Evolutionary conservation across 2,888 invertebrate species (phyloP), one percentile per base, ranked within the genome.

Genomic region (Julus scandinavius): DNA sequence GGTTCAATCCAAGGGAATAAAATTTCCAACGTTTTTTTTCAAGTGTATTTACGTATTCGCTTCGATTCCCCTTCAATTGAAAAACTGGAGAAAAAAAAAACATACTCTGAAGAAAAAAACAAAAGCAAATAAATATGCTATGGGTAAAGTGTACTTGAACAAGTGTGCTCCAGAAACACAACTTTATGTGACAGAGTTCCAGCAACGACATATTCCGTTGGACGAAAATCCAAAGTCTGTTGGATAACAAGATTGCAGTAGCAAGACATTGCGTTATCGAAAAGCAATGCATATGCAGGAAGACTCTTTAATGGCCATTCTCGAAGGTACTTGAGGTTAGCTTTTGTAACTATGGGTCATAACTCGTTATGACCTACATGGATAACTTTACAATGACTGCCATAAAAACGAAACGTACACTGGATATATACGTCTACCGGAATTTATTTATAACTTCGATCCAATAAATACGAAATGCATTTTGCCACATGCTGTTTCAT

Each of bases 1-100:
- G 80, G 80, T 80, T 80, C 80, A 80, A 80, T 80, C 80, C 38
- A 9, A 80, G 80, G 80, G 80, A 80, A 80, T 80, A 80, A 38
- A 80, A 80, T 15, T 80, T 38, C 13, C 80, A 40, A 38, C 80
- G 80, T 80, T 38, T 80, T 29, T 29, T 72, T 38, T 80, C 80
- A 15, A 80, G 38, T 38, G 38, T 80, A 80, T 80, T 80, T 80
- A 80, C 38, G 80, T 80, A 80, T 80, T 80, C 80, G 13, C 80
- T 80, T 80, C 80, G 80, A 80, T 80, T 80, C 29, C 80, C 38
- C 38, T 80, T 80, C 80, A 15, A 80, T 80, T 80, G 38, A 80
- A 80, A 80, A 38, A 40, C 38, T 38, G 29, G 1, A 29, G 29
- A 29, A 80, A 80, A 63, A 7, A 63, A 63, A 63, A 63, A 20